A percentile compares a stretch with the other conserved stretches of the same genome.
Evolutionary conservation across 2,888 invertebrate genomes (phyloP).

Genomic region (Hyposoter didymator): DNA sequence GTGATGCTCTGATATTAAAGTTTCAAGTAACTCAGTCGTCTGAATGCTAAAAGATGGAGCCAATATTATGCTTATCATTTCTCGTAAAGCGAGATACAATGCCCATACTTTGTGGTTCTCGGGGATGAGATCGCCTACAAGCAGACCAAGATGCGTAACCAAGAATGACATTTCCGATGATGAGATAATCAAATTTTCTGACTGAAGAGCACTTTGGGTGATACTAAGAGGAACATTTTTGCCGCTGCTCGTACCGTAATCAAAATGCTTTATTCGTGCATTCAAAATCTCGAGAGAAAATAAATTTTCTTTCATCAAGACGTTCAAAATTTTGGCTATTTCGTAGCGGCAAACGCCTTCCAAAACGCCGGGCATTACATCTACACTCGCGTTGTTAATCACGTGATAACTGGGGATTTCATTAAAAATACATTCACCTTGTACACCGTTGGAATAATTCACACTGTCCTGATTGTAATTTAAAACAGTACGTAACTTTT

Average conservation of each 20-base stretch:
- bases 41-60: slow-evolving; percentile 17
- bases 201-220: slow-evolving; percentile 43
- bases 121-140: slow-evolving; percentile 61
- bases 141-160: slow-evolving; percentile 45
- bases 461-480: slow-evolving; percentile 27
- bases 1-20: slow-evolving; percentile 47
- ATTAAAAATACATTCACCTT: slow-evolving; percentile 64
- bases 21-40: slow-evolving; percentile 35
- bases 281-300: slow-evolving; percentile 50
- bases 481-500: slow-evolving; percentile 26
- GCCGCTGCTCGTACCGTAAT: slow-evolving; percentile 49
- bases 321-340: slow-evolving; percentile 57
- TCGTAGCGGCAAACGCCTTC: slow-evolving; percentile 59
- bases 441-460: slow-evolving; percentile 39
- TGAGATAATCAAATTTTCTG: slow-evolving; percentile 57
- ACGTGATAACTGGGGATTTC: slow-evolving; percentile 69
- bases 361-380: slow-evolving; percentile 72
- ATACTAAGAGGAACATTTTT: slow-evolving; percentile 52
- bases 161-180: slow-evolving; percentile 56
- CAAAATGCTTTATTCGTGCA: no score
- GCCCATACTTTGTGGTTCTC: slow-evolving; percentile 52
- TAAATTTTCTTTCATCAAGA: slow-evolving; percentile 52
- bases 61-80: slow-evolving; percentile 48
- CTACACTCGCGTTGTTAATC: slow-evolving; percentile 68
- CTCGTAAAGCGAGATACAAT: slow-evolving; percentile 50